These are phyloP conservation scores for Benthosema pterotum DNA, from an alignment of 2,797 vertebrate genomes.

Conservation along the genomic window DNA sequence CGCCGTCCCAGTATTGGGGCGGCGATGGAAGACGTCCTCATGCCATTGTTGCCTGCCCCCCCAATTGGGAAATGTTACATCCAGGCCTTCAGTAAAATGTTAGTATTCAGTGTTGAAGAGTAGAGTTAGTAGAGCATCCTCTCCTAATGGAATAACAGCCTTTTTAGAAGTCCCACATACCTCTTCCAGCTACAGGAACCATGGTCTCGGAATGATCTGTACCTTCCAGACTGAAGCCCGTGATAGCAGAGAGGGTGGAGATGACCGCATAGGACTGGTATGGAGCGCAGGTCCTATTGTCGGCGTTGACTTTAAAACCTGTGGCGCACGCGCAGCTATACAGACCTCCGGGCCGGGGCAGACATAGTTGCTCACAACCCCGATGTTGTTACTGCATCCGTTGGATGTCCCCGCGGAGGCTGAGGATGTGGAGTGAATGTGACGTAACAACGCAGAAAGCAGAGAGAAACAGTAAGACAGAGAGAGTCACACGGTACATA, in stretches of 20 bases:
- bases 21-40: no score
- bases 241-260: slow-evolving; percentile 91
- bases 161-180: slow-evolving; percentile 63
- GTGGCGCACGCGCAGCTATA: slow-evolving; percentile 93
- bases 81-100: no score
- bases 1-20: no score
- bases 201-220: slow-evolving; percentile 96
- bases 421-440: slow-evolving; percentile 52
- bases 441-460: slow-evolving; percentile 2
- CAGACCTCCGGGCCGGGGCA: slow-evolving; percentile 83
- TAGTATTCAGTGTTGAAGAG: no score
- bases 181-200: slow-evolving; percentile 93
- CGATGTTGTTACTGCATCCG: slow-evolving; percentile 90
- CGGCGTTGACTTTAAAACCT: slow-evolving; percentile 88
- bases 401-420: slow-evolving; percentile 88
- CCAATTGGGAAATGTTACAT: no score
- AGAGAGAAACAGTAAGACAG: slow-evolving; percentile 8
- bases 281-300: slow-evolving; percentile 89
- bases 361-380: slow-evolving; percentile 92
- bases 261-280: slow-evolving; percentile 92
- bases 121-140: no score
- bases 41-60: no score
- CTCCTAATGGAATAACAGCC: no score
- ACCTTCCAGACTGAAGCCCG: slow-evolving; percentile 92
- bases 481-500: background rate